These are phyloP conservation scores for Serilophus lunatus DNA, from an alignment of 2,113 vertebrate genomes.

Conservation along the genomic window DNA sequence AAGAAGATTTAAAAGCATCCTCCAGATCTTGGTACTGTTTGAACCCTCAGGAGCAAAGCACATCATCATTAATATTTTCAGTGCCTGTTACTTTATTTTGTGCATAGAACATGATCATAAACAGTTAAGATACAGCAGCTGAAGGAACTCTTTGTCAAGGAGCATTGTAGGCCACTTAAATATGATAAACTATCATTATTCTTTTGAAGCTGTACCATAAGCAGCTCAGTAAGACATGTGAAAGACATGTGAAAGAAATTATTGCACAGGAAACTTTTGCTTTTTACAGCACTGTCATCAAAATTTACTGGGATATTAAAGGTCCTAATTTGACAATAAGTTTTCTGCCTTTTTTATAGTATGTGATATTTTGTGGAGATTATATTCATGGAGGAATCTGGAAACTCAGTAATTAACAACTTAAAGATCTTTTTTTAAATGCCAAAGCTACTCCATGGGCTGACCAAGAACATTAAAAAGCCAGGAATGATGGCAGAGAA, in stretches of 20 bases:
- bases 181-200: not conserved
- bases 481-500: not conserved
- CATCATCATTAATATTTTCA: not conserved
- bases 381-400: not conserved
- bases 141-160: not conserved
- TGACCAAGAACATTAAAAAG: constrained; percentile 15
- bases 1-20: not conserved
- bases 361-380: not conserved
- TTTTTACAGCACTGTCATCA: constrained; percentile 31
- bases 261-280: not conserved
- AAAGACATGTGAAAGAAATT: not conserved
- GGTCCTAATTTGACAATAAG: constrained; percentile 13
- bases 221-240: not conserved
- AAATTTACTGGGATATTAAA: constrained; percentile 28
- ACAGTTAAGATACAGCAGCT: not conserved
- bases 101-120: not conserved
- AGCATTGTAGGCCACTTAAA: not conserved
- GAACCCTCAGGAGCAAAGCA: not conserved
- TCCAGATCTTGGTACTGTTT: not conserved
- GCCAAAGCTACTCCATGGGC: constrained; percentile 10
- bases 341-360: not conserved
- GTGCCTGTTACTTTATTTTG: not conserved
- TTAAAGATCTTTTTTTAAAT: constrained; percentile 21
- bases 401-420: constrained; percentile 30
- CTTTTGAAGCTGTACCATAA: not conserved